A percentile compares a stretch with the other conserved stretches of the same genome.
phyloP scores from a whole-genome alignment of 2,113 vertebrate genomes.

The Bubalus kerabau region DNA sequence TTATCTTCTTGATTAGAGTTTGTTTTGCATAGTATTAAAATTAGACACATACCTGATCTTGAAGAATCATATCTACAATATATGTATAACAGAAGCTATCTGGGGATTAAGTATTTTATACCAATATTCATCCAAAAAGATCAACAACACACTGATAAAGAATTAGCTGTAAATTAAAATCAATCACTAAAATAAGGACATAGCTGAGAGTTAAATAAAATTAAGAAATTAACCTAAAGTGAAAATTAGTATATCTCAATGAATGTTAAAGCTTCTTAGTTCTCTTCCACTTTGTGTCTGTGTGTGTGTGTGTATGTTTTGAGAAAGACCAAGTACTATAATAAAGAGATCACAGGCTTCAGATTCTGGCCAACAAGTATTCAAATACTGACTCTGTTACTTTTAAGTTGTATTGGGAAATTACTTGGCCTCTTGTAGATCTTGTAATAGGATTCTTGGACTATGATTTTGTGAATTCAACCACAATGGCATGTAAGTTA shows the following conservation, averaged over 20 bases:
- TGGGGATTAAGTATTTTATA: conserved; percentile 40
- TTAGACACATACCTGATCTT: conserved; percentile 58
- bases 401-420: background rate
- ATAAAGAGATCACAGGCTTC: background rate
- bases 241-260: conserved; percentile 30
- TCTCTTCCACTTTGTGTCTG: background rate
- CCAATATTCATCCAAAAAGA: conserved; percentile 25
- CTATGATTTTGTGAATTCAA: background rate
- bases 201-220: conserved; percentile 25
- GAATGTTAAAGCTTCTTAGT: conserved; percentile 10
- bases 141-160: conserved; percentile 34
- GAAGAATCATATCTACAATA: conserved; percentile 37
- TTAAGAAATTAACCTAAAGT: conserved; percentile 45
- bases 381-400: background rate
- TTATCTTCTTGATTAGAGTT: conserved; percentile 67
- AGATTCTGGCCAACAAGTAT: background rate
- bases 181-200: conserved; percentile 49
- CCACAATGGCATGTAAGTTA: background rate
- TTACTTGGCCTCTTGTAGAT: background rate
- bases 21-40: conserved; percentile 67
- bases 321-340: background rate
- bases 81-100: conserved; percentile 39
- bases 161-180: conserved; percentile 58
- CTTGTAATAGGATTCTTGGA: background rate
- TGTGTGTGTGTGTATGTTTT: background rate